A percentile compares a stretch with the other conserved stretches of the same genome.
These are phyloP conservation scores for Mesaphorura yosii DNA, from an alignment of 1,140 invertebrate species.

Conservation along the genomic window DNA sequence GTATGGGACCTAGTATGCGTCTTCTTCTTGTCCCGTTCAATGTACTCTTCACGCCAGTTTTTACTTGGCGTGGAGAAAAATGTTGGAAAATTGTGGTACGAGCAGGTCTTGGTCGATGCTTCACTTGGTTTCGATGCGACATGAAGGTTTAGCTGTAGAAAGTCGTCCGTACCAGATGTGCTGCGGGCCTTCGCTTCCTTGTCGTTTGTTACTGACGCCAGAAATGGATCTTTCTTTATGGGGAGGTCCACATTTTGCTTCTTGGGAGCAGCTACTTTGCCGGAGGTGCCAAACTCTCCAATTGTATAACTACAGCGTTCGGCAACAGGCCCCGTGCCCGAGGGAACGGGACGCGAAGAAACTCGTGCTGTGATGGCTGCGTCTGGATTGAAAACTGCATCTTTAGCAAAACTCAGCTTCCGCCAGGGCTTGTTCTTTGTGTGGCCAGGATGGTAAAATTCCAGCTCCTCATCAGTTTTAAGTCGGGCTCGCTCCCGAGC, in stretches of 20 bases:
- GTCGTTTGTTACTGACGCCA: background rate
- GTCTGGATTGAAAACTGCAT: slow-evolving; percentile 13
- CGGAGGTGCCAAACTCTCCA: no score
- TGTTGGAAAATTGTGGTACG: no score
- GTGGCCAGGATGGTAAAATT: no score
- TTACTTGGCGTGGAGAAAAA: background rate
- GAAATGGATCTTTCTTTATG: slow-evolving; percentile 18
- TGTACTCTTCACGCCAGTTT: background rate
- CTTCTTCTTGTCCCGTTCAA: background rate
- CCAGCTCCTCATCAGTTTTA: slow-evolving; percentile 58
- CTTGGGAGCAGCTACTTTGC: slow-evolving; percentile 15
- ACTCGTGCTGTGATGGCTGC: background rate
- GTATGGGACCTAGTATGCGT: background rate
- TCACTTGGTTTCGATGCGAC: background rate
- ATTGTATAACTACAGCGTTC: no score
- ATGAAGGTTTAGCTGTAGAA: no score
- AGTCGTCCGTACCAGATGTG: background rate
- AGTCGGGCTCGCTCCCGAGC: slow-evolving; percentile 53
- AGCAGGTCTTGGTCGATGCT: no score
- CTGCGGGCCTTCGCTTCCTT: background rate
- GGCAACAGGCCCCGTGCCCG: no score
- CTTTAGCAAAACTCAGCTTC: slow-evolving; percentile 38
- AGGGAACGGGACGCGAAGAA: no score
- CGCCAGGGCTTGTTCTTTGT: slow-evolving; percentile 44
- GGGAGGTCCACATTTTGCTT: slow-evolving; percentile 25